phyloP scores from a whole-genome alignment of 2,888 invertebrate genomes.

The Pachymerium ferrugineum region DNA sequence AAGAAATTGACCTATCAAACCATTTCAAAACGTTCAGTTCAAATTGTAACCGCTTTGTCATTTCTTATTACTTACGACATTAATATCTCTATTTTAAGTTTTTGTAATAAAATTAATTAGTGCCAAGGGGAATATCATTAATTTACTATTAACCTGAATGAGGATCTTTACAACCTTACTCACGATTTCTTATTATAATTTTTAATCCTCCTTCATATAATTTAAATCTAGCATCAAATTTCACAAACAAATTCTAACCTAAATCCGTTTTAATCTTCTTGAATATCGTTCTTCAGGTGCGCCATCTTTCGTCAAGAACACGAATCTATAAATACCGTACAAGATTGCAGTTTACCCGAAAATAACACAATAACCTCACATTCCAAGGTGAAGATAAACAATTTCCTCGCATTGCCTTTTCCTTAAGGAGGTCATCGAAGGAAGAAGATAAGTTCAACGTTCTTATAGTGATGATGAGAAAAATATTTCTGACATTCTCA shows the following conservation, averaged over 20 bases:
- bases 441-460: slow-evolving; percentile 14
- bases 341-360: neutral
- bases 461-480: neutral
- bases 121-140: too few relatives aligned
- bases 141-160: too few relatives aligned
- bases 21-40: too few relatives aligned
- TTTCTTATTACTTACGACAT: neutral
- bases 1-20: neutral
- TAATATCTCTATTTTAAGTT: neutral
- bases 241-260: neutral
- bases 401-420: slow-evolving; percentile 7
- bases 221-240: neutral
- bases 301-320: neutral
- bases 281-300: neutral
- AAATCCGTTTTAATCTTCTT: neutral
- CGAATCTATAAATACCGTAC: neutral
- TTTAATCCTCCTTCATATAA: neutral
- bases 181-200: too few relatives aligned
- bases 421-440: slow-evolving; percentile 25
- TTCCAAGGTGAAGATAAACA: slow-evolving; percentile 27
- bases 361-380: slow-evolving; percentile 27
- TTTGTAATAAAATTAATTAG: too few relatives aligned
- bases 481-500: neutral
- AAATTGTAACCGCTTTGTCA: too few relatives aligned
- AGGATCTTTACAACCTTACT: too few relatives aligned